These are phyloP conservation scores for Cartodere bifasciata DNA, from an alignment of 2,888 invertebrate genomes.

Conservation along the genomic window DNA sequence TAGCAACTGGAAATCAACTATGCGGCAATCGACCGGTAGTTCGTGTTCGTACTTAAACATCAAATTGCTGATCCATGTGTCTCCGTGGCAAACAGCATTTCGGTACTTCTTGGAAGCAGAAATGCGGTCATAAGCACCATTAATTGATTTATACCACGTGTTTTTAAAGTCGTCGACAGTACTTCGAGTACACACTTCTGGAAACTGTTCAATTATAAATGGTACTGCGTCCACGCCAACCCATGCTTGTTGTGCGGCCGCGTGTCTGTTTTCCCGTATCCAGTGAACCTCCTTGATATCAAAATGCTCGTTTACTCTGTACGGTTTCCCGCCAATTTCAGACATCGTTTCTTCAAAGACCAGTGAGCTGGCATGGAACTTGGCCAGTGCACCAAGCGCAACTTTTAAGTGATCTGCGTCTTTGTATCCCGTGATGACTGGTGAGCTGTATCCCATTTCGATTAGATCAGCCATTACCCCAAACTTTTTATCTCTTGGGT, in stretches of 20 bases:
- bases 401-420: slow-evolving; percentile 23
- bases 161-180: no score
- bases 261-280: neutral
- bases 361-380: slow-evolving; percentile 30
- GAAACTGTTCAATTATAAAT: neutral
- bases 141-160: no score
- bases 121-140: no score
- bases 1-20: slow-evolving; percentile 23
- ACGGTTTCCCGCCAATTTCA: slow-evolving; percentile 12
- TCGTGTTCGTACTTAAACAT: slow-evolving; percentile 28
- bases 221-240: neutral
- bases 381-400: slow-evolving; percentile 25
- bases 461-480: slow-evolving; percentile 34
- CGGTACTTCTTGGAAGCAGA: slow-evolving; percentile 29
- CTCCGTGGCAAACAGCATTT: slow-evolving; percentile 35
- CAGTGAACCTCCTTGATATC: slow-evolving; percentile 2
- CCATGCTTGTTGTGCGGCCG: neutral
- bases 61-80: slow-evolving; percentile 38
- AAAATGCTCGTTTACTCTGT: slow-evolving; percentile 17
- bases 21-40: slow-evolving; percentile 17
- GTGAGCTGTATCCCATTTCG: slow-evolving; percentile 22
- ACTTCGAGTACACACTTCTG: no score
- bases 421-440: slow-evolving; percentile 20
- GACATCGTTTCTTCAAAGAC: slow-evolving; percentile 23
- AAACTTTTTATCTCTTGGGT: slow-evolving; percentile 22